phyloP scores from a whole-genome alignment of 2,888 invertebrate genomes.

The Synanthedon myopaeformis region DNA sequence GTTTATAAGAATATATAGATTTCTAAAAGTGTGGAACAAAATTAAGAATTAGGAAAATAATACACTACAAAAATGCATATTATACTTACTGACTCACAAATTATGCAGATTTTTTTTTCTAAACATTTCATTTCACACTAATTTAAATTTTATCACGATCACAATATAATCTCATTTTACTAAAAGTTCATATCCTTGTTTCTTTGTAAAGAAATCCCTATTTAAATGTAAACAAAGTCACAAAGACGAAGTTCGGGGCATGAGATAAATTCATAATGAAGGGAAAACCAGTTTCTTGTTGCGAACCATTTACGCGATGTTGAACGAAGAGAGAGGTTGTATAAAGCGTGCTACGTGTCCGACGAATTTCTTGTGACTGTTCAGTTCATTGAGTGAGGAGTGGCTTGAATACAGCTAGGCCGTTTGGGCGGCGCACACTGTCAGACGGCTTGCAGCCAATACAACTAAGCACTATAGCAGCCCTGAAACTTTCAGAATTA shows the following conservation, averaged over 20 bases:
- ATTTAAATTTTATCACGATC: conserved; percentile 19
- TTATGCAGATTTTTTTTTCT: conserved; percentile 4
- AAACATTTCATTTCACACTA: conserved; percentile 16
- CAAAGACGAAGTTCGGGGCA: conserved; percentile 19
- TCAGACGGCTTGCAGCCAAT: too few relatives aligned
- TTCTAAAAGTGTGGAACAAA: too few relatives aligned
- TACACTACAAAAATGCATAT: neutral
- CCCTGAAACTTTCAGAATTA: too few relatives aligned
- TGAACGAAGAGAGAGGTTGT: conserved; percentile 8
- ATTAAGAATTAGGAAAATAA: too few relatives aligned
- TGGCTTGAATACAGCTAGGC: neutral
- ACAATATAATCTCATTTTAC: conserved; percentile 15
- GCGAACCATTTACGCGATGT: conserved; percentile 30
- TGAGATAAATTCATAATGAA: conserved; percentile 30
- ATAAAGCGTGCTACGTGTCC: conserved; percentile 27
- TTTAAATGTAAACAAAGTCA: conserved; percentile 19
- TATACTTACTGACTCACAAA: conserved; percentile 3
- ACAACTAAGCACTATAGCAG: too few relatives aligned
- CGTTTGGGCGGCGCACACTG: neutral
- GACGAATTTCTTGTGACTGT: conserved; percentile 42
- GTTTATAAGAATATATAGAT: too few relatives aligned
- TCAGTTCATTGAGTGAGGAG: neutral
- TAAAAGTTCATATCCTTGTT: conserved; percentile 17
- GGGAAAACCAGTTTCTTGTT: conserved; percentile 18
- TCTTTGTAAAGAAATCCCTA: conserved; percentile 16